These are phyloP conservation scores for Tychaedon coryphoeus DNA, from an alignment of 2,113 vertebrate species.

Conservation along the genomic window DNA sequence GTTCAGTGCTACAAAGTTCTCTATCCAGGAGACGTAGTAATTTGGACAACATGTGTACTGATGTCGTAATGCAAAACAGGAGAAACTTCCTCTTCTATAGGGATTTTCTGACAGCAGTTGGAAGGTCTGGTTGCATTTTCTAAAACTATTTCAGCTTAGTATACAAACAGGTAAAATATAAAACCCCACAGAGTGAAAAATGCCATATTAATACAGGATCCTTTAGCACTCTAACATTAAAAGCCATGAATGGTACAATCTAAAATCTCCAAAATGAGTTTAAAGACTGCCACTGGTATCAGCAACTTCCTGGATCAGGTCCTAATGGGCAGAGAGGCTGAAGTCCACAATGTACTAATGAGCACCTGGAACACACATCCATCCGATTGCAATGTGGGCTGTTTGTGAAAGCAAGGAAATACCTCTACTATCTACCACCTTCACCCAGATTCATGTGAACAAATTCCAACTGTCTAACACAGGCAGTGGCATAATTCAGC, in stretches of 20 bases:
- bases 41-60: not conserved
- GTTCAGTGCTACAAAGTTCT: not conserved
- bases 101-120: not conserved
- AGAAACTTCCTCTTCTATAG: not conserved
- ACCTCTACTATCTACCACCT: not conserved
- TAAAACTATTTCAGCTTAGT: constrained; percentile 11
- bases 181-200: not conserved
- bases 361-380: rapidly evolving
- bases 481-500: not conserved
- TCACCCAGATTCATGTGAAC: not conserved
- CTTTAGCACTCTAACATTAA: not conserved
- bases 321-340: not conserved
- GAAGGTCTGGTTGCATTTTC: constrained; percentile 57
- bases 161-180: not conserved
- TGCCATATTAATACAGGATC: not conserved
- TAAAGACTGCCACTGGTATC: not conserved
- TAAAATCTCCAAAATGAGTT: not conserved
- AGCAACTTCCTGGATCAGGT: not conserved
- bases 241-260: not conserved
- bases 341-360: not conserved
- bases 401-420: not conserved
- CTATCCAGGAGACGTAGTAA: not conserved
- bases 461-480: not conserved
- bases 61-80: not conserved
- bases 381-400: not conserved